A percentile compares a stretch with the other conserved stretches of the same genome.
Evolutionary conservation across 1,140 invertebrate genomes (phyloP).

Genomic region (Drosophila tristis): DNA sequence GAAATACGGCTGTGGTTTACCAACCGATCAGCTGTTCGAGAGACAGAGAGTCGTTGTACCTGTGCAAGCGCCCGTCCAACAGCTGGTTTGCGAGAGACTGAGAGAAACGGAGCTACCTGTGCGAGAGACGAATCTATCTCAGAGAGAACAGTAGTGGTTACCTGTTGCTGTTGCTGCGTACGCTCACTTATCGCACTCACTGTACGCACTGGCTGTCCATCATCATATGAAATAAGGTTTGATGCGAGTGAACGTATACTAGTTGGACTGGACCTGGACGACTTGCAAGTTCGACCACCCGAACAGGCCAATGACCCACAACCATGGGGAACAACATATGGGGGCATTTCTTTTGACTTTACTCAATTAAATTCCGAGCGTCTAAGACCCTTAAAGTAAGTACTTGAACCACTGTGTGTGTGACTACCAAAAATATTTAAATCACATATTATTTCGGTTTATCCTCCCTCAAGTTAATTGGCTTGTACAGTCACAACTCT

Average conservation of each 20-base stretch:
- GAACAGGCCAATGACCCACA: constrained; percentile 51
- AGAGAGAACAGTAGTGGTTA: constrained; percentile 1
- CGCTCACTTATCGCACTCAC: constrained; percentile 40
- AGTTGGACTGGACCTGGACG: constrained; percentile 11
- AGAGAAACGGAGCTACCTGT: not conserved
- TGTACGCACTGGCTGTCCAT: constrained; percentile 43
- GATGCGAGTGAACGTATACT: constrained; percentile 18
- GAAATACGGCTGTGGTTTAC: constrained; percentile 21
- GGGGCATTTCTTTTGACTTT: too few species aligned
- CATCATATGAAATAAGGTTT: constrained; percentile 19
- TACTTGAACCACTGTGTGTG: too few species aligned
- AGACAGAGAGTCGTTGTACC: not conserved
- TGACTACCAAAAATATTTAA: too few species aligned
- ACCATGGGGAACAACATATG: not conserved
- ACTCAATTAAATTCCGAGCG: too few species aligned
- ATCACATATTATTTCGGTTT: too few species aligned
- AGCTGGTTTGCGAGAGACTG: constrained; percentile 13
- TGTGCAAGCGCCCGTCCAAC: not conserved
- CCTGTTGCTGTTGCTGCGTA: constrained; percentile 35
- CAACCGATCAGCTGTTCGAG: constrained; percentile 61
- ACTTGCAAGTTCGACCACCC: constrained; percentile 64
- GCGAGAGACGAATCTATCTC: not conserved
- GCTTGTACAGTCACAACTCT: too few species aligned
- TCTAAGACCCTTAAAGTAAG: too few species aligned
- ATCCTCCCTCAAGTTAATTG: too few species aligned